These are phyloP conservation scores for Drosophila flavopinicola DNA, from an alignment of 2,888 invertebrate species.

Conservation along the genomic window DNA sequence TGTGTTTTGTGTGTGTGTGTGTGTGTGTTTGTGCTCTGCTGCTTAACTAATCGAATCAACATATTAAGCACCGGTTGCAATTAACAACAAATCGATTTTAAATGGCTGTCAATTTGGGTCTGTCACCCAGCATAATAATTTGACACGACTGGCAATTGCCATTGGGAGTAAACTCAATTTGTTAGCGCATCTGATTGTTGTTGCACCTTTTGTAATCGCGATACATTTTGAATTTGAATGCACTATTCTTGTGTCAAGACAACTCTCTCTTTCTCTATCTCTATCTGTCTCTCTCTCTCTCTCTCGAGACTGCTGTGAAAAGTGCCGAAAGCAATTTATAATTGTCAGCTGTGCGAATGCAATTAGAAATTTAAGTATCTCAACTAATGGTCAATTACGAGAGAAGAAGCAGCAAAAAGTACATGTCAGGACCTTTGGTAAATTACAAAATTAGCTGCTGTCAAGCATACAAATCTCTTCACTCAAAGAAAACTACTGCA, in stretches of 20 bases:
- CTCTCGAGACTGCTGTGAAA: conserved; percentile 3
- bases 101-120: conserved; percentile 46
- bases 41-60: conserved; percentile 55
- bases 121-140: conserved; percentile 32
- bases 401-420: conserved; percentile 15
- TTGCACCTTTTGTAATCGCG: conserved; percentile 24
- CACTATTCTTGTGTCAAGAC: conserved; percentile 6
- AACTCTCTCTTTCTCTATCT: neutral
- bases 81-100: conserved; percentile 66
- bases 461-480: conserved; percentile 9
- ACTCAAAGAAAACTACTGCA: neutral
- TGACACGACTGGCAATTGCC: conserved; percentile 8
- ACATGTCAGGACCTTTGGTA: conserved; percentile 29
- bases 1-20: conserved; percentile 2
- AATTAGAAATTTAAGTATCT: conserved; percentile 62
- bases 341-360: conserved; percentile 69
- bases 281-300: conserved; percentile 9
- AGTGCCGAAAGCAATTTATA: conserved; percentile 68
- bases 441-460: conserved; percentile 43
- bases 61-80: conserved; percentile 53
- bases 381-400: conserved; percentile 69
- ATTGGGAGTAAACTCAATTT: conserved; percentile 31
- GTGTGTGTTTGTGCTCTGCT: conserved; percentile 5
- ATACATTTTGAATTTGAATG: conserved; percentile 13
- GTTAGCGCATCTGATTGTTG: conserved; percentile 33